Conservation (phyloP, 2,888 invertebrate genomes). For the Chaitophorus viminalis region DNA sequence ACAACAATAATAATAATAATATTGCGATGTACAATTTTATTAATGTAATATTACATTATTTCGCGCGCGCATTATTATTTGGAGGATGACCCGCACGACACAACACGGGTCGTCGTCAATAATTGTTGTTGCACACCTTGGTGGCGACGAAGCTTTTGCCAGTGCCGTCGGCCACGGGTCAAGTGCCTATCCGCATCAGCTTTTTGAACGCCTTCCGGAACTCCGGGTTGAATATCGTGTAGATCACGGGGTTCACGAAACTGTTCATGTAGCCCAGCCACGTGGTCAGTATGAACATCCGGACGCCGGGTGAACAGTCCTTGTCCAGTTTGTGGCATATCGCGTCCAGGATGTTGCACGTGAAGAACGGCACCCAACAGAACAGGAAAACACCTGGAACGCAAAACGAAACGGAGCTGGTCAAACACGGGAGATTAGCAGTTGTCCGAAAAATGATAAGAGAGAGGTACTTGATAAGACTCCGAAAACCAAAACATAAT, state of each 20-base stretch:
- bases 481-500: no score
- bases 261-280: slow-evolving; percentile 99
- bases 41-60: neutral
- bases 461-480: no score
- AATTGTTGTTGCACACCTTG: neutral
- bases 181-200: slow-evolving; percentile 77
- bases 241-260: slow-evolving; percentile 92
- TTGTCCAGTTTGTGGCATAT: slow-evolving; percentile 88
- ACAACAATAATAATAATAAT: no score
- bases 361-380: slow-evolving; percentile 99
- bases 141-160: slow-evolving; percentile 34
- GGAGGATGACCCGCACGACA: neutral
- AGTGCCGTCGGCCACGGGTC: slow-evolving; percentile 62
- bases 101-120: neutral
- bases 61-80: neutral
- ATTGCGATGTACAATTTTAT: neutral
- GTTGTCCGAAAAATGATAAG: no score
- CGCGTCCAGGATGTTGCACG: slow-evolving; percentile 96
- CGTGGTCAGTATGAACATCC: slow-evolving; percentile 92
- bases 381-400: slow-evolving; percentile 94
- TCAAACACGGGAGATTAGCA: no score
- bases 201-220: slow-evolving; percentile 98
- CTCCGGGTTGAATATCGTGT: slow-evolving; percentile 96
- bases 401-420: neutral
- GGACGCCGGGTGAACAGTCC: slow-evolving; percentile 84